Evolutionary conservation across 2,113 vertebrate genomes (phyloP), one percentile per base, ranked within the genome.

Genomic region (Pygathrix nemaeus): DNA sequence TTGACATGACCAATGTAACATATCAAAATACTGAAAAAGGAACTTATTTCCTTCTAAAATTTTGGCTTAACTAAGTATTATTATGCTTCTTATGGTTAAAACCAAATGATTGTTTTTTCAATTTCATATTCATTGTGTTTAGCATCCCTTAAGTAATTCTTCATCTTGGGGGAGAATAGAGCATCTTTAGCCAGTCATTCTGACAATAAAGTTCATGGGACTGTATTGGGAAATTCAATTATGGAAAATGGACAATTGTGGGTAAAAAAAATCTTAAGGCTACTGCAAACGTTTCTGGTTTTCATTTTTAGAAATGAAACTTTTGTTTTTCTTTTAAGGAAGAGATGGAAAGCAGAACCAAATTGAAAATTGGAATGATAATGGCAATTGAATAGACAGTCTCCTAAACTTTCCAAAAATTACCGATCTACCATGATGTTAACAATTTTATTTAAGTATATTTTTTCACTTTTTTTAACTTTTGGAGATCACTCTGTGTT

Each of bases 11-110:
- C 76, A 61, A 72, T 94, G 40, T 38, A 87, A 81, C 35, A 76
- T 68, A 83, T 96, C 85, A 98, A 76, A 93, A 95, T 94, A 90
- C 38, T 96, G 80, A 85, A 95, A 96, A 55, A 96, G 18, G 52
- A 96, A 93, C 40, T 91, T 93, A 95, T 45, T 97, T 95, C 95
- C 45, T 96, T 81, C 57, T 21, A 85, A 92, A 96, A 82, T 27
- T 45, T 94, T 98, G 93, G 82, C 86, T 91, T 75, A 61, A 16
- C 3, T 75, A 61, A 82, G 38, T 93, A 90, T 85, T 89, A 93
- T 95, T 96, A 95, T 96, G 86, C 55, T 50, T 85, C 85, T 52
- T 95, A 79, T 92, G 96, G 92, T 97, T 96, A 92, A 97, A 96
- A 96, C 72, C 76, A 97, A 97, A 84, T 68, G 75, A 94, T 90